Percentiles rank a stretch among this genome's conserved stretches.
Conservation (phyloP, 2,888 invertebrate genomes). For the Lomographa bimaculata region DNA sequence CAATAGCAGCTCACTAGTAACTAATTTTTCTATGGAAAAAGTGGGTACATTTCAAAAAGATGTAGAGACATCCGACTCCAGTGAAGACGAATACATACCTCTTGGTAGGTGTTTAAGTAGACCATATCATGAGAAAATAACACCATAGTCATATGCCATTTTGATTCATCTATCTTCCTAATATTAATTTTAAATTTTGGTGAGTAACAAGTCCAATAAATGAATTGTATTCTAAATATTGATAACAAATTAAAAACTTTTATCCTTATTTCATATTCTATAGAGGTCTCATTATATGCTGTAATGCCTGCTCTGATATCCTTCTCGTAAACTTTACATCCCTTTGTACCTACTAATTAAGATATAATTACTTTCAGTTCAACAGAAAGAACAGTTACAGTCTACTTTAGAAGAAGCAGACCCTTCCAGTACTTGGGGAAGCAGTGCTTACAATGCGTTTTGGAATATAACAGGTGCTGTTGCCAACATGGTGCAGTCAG, state of each 20-base stretch:
- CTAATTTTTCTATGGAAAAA: conserved; percentile 71
- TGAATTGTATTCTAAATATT: too few species aligned
- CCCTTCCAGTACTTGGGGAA: conserved; percentile 59
- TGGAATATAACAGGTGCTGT: conserved; percentile 67
- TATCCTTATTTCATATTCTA: too few species aligned
- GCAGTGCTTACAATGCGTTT: conserved; percentile 64
- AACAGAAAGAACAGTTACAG: conserved; percentile 56
- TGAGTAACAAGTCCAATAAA: too few species aligned
- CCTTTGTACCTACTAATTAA: too few species aligned
- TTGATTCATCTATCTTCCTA: not conserved
- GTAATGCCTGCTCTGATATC: too few species aligned
- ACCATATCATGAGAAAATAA: not conserved
- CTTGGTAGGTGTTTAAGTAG: conserved; percentile 47
- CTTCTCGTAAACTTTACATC: too few species aligned
- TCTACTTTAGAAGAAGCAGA: conserved; percentile 62
- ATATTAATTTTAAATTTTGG: not conserved
- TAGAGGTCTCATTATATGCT: too few species aligned
- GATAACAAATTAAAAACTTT: too few species aligned
- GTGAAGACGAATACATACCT: conserved; percentile 79
- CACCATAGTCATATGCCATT: conserved; percentile 1
- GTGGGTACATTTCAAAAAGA: conserved; percentile 64
- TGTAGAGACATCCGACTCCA: conserved; percentile 69
- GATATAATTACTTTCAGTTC: conserved; percentile 61
- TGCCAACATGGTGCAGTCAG: conserved; percentile 59
- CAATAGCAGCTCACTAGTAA: conserved; percentile 69